Evolutionary conservation across 2,888 invertebrate species (phyloP).

Genomic region (Synergus laeviventris): DNA sequence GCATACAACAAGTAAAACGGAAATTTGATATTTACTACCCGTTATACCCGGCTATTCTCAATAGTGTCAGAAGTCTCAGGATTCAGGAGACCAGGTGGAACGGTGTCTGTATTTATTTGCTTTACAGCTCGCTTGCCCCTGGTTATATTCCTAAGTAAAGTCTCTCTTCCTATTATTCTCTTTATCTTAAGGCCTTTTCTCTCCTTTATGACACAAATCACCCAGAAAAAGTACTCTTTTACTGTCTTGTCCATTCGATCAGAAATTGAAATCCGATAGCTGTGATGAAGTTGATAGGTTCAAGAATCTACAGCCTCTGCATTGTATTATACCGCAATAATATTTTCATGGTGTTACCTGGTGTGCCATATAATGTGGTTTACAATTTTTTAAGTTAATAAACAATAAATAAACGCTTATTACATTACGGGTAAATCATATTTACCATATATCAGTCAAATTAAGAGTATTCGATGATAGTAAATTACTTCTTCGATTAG

Average conservation of each 20-base stretch:
- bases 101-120: constrained; percentile 13
- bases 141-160: not conserved
- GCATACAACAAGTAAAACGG: constrained; percentile 34
- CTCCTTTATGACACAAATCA: constrained; percentile 24
- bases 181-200: not conserved
- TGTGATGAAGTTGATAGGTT: not conserved
- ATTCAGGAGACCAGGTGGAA: constrained; percentile 18
- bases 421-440: no score
- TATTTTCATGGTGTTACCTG: not conserved
- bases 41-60: constrained; percentile 29
- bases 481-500: not conserved
- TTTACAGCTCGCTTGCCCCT: constrained; percentile 9
- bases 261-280: not conserved
- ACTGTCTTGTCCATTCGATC: not conserved
- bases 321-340: not conserved
- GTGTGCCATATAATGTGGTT: no score
- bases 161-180: not conserved
- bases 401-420: no score
- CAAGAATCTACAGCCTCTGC: not conserved
- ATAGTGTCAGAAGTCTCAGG: constrained; percentile 36
- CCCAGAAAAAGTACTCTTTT: not conserved
- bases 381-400: no score
- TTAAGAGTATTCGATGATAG: no score
- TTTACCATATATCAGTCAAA: no score
- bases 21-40: constrained; percentile 39